Base-by-base conservation (phyloP, 2,888 invertebrate genomes). In the Xylota segnis region DNA sequence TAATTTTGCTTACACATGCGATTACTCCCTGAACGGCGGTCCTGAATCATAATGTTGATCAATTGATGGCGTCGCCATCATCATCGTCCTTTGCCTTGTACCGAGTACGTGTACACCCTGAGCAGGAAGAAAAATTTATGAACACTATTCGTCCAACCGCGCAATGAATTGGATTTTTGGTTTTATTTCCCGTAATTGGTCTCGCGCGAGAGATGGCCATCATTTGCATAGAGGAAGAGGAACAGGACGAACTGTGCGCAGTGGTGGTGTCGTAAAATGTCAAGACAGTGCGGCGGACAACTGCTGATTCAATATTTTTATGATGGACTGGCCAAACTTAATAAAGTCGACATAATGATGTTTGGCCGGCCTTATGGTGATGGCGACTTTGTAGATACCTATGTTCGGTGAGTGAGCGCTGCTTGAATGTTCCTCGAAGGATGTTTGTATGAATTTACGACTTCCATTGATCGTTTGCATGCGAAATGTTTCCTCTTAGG, bases 191-290 rank as follows among this genome's bases (percentile, higher is more conserved):
- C 58, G 27, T 75, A 84, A 84, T 75, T 79, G 43, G 14, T 14
- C 10, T 7, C 34, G 79, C 34, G 14, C 18, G 58, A 27, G 18
- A 37, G 34, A 75, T 68, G n/a, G 45, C n/a, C 27, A 12, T 65
- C 81, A 81, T 83, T 79, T 75, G 63, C 74, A 72, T 77, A 65
- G 18, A 12, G 18, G 23, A 12, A 40, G n/a, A n/a, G n/a, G n/a
- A n/a, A n/a, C 37, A 61, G 50, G 40, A 56, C 66, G 37, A 66
- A 56, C 37, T 52, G 52, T 10, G 32, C 5, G 12, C 56, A 52
- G 29, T 63, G 74, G 29, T 63, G 66, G 71, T 81, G 81, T 81
- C 76, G 47, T 86, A 76, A 86, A 81, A 61, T 81, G 81, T 81
- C 84, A 75, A 61, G 58, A 47, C n/a, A n/a, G n/a, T 43, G 43